Conservation (phyloP, 2,797 vertebrate genomes). For the Trematomus bernacchii region DNA sequence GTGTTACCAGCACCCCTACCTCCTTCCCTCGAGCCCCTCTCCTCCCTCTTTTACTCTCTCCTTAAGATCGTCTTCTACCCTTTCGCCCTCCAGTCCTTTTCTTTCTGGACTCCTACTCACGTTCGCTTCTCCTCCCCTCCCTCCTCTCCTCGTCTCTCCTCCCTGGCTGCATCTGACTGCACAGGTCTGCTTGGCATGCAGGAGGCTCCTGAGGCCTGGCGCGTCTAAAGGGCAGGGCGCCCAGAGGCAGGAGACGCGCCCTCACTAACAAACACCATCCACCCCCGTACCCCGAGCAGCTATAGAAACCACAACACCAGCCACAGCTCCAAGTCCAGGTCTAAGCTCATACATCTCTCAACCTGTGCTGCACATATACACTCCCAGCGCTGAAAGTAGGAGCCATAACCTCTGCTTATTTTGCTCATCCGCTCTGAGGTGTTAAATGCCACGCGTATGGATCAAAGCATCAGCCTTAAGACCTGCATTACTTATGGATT, state of each 20-base stretch:
- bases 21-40: conserved; percentile 46
- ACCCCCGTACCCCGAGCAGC: conserved; percentile 59
- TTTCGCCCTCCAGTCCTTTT: conserved; percentile 67
- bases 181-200: conserved; percentile 88
- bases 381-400: conserved; percentile 32
- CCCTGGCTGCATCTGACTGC: conserved; percentile 82
- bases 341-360: conserved; percentile 52
- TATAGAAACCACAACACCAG: conserved; percentile 56
- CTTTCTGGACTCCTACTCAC: conserved; percentile 74
- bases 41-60: conserved; percentile 24
- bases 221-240: conserved; percentile 88
- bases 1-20: conserved; percentile 68
- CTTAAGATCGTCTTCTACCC: conserved; percentile 72
- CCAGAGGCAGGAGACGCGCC: conserved; percentile 84
- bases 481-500: conserved; percentile 51
- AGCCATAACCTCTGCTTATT: conserved; percentile 67
- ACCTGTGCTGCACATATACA: conserved; percentile 35
- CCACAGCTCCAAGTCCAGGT: conserved; percentile 33
- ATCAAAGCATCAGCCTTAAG: conserved; percentile 73
- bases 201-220: conserved; percentile 85
- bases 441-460: conserved; percentile 82
- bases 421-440: conserved; percentile 77
- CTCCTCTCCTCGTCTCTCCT: conserved; percentile 41
- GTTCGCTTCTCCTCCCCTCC: conserved; percentile 37
- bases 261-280: conserved; percentile 82